phyloP scores from a whole-genome alignment of 1,140 invertebrate species.

The Ips typographus region DNA sequence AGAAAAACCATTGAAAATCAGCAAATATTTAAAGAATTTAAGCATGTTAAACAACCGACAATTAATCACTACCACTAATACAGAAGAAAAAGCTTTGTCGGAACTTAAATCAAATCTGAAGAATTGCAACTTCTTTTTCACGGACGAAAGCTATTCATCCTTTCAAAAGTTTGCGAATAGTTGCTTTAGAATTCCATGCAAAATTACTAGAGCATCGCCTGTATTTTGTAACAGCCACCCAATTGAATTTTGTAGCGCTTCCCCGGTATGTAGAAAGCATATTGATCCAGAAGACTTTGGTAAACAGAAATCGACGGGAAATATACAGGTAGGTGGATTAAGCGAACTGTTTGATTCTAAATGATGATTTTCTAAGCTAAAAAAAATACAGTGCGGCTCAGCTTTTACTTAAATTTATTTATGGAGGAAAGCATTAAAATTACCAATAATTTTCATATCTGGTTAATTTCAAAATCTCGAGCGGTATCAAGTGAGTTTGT shows the following conservation, averaged over 20 bases:
- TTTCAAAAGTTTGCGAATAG: slow-evolving; percentile 26
- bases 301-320: background rate
- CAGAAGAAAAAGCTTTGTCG: background rate
- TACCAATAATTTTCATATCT: too few relatives aligned
- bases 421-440: too few relatives aligned
- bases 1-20: slow-evolving; percentile 4
- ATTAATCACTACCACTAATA: too few relatives aligned
- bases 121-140: background rate
- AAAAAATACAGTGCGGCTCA: too few relatives aligned
- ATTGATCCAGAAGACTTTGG: slow-evolving; percentile 38
- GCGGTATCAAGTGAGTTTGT: too few relatives aligned
- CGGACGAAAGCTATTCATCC: slow-evolving; percentile 11
- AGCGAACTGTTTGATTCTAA: too few relatives aligned
- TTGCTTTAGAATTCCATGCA: slow-evolving; percentile 19
- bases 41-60: background rate
- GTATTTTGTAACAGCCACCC: background rate
- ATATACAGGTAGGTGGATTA: background rate
- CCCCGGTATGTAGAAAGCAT: slow-evolving; percentile 44
- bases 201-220: slow-evolving; percentile 21
- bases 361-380: too few relatives aligned
- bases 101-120: slow-evolving; percentile 1
- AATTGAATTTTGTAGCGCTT: slow-evolving; percentile 26
- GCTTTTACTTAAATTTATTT: too few relatives aligned
- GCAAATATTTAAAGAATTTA: slow-evolving; percentile 22
- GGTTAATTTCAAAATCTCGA: too few relatives aligned